Evolutionary conservation across 1,140 invertebrate genomes (phyloP).

Genomic region (Dermatophagoides farinae): DNA sequence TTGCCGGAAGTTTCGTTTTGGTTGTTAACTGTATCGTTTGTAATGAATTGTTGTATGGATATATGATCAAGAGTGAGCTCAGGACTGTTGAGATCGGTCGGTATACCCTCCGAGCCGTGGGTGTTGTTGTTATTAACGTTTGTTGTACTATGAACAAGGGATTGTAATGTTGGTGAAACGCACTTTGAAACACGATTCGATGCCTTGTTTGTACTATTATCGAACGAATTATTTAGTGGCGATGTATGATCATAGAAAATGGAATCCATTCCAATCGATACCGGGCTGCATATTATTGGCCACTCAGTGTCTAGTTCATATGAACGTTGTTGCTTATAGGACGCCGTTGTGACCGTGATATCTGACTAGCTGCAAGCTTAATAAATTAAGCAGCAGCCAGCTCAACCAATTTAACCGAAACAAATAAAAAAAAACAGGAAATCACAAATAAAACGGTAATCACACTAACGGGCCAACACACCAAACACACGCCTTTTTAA

Average conservation of each 20-base stretch:
- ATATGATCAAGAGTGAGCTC: constrained; percentile 19
- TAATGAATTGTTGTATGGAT: constrained; percentile 19
- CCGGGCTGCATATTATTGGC: constrained; percentile 13
- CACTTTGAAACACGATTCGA: not conserved
- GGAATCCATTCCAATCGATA: constrained; percentile 12
- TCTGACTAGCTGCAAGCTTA: not conserved
- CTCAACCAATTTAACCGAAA: not conserved
- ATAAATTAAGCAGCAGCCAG: not conserved
- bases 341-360: constrained; percentile 16
- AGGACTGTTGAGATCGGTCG: constrained; percentile 18
- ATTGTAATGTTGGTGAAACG: not conserved
- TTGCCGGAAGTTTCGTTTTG: not conserved
- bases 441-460: no score
- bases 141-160: not conserved
- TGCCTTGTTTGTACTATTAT: not conserved
- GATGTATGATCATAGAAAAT: constrained; percentile 4
- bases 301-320: constrained; percentile 11
- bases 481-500: no score
- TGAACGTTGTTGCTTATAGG: constrained; percentile 12
- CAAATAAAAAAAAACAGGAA: not conserved
- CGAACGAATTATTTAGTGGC: not conserved
- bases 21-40: constrained; percentile 11
- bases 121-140: no score
- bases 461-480: no score
- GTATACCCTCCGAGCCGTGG: not conserved